phyloP scores from a whole-genome alignment of 2,113 vertebrate species.

The Ceratotherium simum region DNA sequence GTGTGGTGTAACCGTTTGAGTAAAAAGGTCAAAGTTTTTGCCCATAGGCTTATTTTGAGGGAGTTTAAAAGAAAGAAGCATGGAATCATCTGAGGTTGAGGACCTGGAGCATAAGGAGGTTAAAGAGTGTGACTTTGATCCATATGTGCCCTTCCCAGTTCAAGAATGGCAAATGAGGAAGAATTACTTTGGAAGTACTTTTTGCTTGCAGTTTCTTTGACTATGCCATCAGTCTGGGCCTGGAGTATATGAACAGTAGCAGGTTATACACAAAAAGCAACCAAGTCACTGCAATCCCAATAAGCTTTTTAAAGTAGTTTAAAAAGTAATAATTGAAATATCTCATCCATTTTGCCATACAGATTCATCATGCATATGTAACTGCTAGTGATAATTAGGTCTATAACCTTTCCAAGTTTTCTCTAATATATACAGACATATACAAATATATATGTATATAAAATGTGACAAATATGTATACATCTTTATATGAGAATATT shows the following conservation, averaged over 20 bases:
- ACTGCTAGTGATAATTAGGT: background rate
- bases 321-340: slow-evolving; percentile 4
- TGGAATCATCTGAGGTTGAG: background rate
- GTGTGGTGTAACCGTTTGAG: background rate
- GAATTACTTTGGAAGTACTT: background rate
- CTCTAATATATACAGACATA: background rate
- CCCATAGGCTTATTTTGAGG: background rate
- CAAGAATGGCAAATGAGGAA: slow-evolving; percentile 25
- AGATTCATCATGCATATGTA: background rate
- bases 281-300: background rate
- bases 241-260: background rate
- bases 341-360: background rate
- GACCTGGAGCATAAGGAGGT: background rate
- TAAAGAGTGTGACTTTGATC: slow-evolving; percentile 1
- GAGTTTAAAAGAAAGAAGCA: slow-evolving; percentile 3
- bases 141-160: background rate
- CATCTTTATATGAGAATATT: background rate
- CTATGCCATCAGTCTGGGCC: background rate
- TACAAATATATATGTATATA: background rate
- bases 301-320: slow-evolving; percentile 12
- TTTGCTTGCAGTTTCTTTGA: background rate
- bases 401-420: slow-evolving; percentile 34
- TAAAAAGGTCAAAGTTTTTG: background rate
- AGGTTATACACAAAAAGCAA: background rate
- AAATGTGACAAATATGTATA: background rate